These are phyloP conservation scores for Spodoptera litura DNA, from an alignment of 1,140 invertebrate species.

Conservation along the genomic window DNA sequence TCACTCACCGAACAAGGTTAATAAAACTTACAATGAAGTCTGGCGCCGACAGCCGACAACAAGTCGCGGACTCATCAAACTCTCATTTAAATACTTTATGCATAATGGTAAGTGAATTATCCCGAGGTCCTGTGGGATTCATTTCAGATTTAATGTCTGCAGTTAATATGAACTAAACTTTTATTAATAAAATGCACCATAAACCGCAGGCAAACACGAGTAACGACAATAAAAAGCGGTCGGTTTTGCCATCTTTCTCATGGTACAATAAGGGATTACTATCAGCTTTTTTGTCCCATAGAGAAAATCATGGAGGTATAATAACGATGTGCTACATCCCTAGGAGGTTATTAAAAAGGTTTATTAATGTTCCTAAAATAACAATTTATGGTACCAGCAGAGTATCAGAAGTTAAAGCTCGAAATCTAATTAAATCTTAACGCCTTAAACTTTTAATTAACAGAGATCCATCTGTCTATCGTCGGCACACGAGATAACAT, in stretches of 20 bases:
- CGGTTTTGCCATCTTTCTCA: too few relatives aligned
- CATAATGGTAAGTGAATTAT: constrained; percentile 38
- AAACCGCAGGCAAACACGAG: background rate
- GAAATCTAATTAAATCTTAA: background rate
- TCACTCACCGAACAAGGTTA: constrained; percentile 51
- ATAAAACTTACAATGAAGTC: constrained; percentile 52
- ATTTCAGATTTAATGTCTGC: background rate
- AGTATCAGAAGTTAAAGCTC: too few relatives aligned
- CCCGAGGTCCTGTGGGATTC: background rate
- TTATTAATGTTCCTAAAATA: too few relatives aligned
- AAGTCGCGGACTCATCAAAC: constrained; percentile 41
- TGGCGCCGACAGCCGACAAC: constrained; percentile 50
- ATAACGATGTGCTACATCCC: too few relatives aligned
- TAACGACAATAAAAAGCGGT: background rate
- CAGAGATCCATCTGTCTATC: constrained; percentile 22
- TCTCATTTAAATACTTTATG: constrained; percentile 50
- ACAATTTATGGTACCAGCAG: too few relatives aligned
- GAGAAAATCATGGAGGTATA: too few relatives aligned
- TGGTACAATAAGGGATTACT: too few relatives aligned
- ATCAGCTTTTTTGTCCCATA: too few relatives aligned
- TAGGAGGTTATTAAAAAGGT: too few relatives aligned
- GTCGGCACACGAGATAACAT: background rate
- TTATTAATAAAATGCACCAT: constrained; percentile 17
- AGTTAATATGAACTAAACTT: background rate
- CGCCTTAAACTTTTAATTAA: background rate